phyloP scores from a whole-genome alignment of 2,797 vertebrate genomes.

The Channallabes apus region DNA sequence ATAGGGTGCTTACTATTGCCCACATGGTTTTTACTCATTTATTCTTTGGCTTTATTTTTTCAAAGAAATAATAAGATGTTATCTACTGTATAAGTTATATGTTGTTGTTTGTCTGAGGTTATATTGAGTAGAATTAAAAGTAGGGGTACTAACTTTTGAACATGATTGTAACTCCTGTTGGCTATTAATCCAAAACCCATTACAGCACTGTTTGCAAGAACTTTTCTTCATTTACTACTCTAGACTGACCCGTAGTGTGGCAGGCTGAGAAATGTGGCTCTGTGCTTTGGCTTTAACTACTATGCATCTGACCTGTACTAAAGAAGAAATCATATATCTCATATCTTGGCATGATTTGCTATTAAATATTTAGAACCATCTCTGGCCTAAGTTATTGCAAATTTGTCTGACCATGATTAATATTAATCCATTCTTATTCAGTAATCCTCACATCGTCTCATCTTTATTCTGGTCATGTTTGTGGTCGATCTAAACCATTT shows the following conservation, averaged over 20 bases:
- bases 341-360: constrained; percentile 17
- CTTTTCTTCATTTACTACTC: constrained; percentile 45
- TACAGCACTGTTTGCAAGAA: constrained; percentile 46
- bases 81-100: too few relatives aligned
- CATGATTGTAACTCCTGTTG: neutral
- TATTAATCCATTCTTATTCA: neutral
- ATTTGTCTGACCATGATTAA: constrained; percentile 1
- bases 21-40: too few relatives aligned
- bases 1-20: too few relatives aligned
- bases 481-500: neutral
- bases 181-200: constrained; percentile 43
- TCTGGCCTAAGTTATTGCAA: constrained; percentile 1
- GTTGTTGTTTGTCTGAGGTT: too few relatives aligned
- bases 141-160: too few relatives aligned
- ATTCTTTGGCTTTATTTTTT: too few relatives aligned
- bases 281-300: constrained; percentile 32
- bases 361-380: constrained; percentile 11
- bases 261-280: constrained; percentile 34
- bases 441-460: neutral
- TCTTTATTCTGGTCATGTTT: neutral
- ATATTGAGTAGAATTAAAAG: too few relatives aligned
- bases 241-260: constrained; percentile 33
- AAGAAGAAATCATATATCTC: constrained; percentile 30
- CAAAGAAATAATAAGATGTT: too few relatives aligned
- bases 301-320: constrained; percentile 29